A percentile compares a stretch with the other conserved stretches of the same genome.
Conservation (phyloP, 2,113 vertebrate genomes). For the Oriolus oriolus region DNA sequence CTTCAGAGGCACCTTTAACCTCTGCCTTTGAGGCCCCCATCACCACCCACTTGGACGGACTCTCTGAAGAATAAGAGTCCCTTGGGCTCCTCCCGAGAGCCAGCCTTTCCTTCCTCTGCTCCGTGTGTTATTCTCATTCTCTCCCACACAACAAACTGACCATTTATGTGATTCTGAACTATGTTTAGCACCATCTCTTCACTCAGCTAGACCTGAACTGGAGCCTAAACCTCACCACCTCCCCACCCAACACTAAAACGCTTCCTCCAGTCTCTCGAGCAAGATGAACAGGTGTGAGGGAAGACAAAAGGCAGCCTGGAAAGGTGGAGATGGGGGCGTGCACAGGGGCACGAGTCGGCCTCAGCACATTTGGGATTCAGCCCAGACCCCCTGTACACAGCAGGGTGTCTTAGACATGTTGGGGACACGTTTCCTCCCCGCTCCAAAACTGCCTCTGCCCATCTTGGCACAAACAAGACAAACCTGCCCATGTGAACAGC, state of each 20-base stretch:
- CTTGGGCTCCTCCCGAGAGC: background rate
- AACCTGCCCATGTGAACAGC: background rate
- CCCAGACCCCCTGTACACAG: background rate
- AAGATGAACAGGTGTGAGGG: background rate
- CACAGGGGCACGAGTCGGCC: fast-evolving
- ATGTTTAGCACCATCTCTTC: background rate
- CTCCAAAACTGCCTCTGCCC: fast-evolving
- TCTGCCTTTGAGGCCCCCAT: background rate
- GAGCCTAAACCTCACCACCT: background rate
- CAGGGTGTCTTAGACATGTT: fast-evolving
- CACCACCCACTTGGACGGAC: background rate
- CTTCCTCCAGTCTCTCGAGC: fast-evolving
- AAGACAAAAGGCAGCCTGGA: background rate
- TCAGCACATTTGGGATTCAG: fast-evolving
- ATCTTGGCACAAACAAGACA: background rate
- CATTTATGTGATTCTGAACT: background rate
- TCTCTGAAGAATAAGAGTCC: background rate
- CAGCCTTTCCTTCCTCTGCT: background rate
- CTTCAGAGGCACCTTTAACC: background rate
- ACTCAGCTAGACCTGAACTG: background rate
- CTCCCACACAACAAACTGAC: background rate
- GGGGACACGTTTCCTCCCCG: background rate
- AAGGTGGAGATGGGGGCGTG: background rate
- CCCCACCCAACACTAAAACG: background rate
- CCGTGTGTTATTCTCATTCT: fast-evolving